Conservation (phyloP, 2,888 invertebrate species). For the Spodoptera exigua region DNA sequence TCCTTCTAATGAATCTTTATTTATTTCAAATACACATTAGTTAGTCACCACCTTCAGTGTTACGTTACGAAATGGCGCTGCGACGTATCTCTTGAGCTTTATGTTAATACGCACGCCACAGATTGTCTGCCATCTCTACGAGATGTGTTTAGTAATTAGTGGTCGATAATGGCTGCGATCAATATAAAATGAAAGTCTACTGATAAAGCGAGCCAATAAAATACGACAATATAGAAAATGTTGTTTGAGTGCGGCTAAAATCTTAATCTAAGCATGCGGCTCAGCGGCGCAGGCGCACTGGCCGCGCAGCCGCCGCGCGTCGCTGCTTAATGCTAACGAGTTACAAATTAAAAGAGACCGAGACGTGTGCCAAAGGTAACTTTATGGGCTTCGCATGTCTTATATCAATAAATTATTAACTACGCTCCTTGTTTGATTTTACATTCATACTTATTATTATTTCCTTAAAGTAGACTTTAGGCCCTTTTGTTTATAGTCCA, state of each 20-base stretch:
- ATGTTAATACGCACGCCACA: constrained; percentile 4
- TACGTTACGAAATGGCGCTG: constrained; percentile 22
- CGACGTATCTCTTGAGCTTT: constrained; percentile 3
- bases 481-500: constrained; percentile 74
- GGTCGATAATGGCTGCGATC: constrained; percentile 51
- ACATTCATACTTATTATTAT: constrained; percentile 78
- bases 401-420: constrained; percentile 89
- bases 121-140: constrained; percentile 2
- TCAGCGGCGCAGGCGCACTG: constrained; percentile 24
- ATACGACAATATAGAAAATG: constrained; percentile 67
- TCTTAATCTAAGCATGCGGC: constrained; percentile 79
- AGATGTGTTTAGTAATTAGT: constrained; percentile 61
- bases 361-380: constrained; percentile 87
- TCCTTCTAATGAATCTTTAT: constrained; percentile 68
- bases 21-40: constrained; percentile 58
- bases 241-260: constrained; percentile 71
- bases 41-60: constrained; percentile 36
- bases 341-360: constrained; percentile 88
- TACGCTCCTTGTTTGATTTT: constrained; percentile 87
- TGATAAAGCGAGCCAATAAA: constrained; percentile 66
- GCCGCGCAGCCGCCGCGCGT: constrained; percentile 22
- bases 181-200: constrained; percentile 65
- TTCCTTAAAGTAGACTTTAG: constrained; percentile 79
- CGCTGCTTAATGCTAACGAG: constrained; percentile 84
- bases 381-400: constrained; percentile 89